These are phyloP conservation scores for Bubo blakistoni DNA, from an alignment of 2,113 vertebrate species.

Conservation along the genomic window DNA sequence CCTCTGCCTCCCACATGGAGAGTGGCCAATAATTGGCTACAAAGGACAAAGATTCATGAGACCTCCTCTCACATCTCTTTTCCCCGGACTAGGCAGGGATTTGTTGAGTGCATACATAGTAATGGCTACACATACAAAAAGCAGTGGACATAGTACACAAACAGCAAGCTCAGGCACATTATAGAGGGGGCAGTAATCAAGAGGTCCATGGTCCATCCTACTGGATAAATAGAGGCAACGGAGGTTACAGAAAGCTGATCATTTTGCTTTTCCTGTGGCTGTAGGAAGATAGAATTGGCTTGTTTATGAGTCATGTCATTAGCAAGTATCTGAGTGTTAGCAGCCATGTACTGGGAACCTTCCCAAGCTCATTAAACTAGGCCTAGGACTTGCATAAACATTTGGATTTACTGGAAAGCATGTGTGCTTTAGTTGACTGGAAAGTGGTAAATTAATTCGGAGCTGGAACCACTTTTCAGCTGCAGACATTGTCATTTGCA, in stretches of 20 bases:
- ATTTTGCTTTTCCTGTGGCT: not conserved
- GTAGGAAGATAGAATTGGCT: not conserved
- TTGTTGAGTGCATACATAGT: rapidly evolving
- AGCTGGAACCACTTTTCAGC: conserved; percentile 10
- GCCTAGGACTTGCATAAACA: not conserved
- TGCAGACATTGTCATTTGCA: not conserved
- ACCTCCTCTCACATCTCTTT: not conserved
- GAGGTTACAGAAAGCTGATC: not conserved
- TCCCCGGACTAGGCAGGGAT: not conserved
- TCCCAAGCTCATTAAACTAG: conserved; percentile 1
- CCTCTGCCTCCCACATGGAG: not conserved
- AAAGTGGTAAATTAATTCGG: conserved; percentile 19
- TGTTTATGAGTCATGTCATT: not conserved
- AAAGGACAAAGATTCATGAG: not conserved
- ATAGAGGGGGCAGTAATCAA: not conserved
- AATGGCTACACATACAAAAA: rapidly evolving
- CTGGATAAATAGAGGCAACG: not conserved
- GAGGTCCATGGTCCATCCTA: not conserved
- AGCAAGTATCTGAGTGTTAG: not conserved
- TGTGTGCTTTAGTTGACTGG: not conserved
- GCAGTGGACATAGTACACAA: not conserved
- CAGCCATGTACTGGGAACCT: not conserved
- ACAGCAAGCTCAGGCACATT: rapidly evolving
- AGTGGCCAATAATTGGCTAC: not conserved
- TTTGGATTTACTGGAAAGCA: conserved; percentile 10